Base-by-base conservation (phyloP, 2,888 invertebrate genomes). In the Lepidochrysops patricia region DNA sequence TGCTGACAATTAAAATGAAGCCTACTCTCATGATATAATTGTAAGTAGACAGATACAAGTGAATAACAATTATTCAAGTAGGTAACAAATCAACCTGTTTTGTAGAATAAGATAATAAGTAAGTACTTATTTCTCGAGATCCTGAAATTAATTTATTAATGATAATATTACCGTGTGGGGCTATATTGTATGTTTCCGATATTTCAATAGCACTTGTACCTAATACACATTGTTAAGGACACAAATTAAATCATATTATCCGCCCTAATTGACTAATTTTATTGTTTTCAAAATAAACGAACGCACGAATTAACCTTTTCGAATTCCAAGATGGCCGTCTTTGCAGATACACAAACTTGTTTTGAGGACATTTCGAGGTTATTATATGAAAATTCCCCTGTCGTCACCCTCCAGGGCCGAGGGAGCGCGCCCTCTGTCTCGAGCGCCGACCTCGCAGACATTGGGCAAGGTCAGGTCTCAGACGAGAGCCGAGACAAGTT, bases 311-410 rank as follows among this genome's bases (percentile, higher is more conserved):
- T 66, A 67, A 68, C 68, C 66, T 66, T 61, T 65, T 35, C 23
- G 52, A 63, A 65, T 63, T 62, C 64, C 68, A 66, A 65, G 63
- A 65, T 63, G 64, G 64, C 63, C 57, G 62, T 57, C 60, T 57
- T 56, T 54, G 62, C 56, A 64, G 67, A 67, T 68, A 68, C 66
- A 59, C 65, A 66, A 71, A 69, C 71, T 69, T 67, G 70, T 71
- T 71, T 67, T 67, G 69, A 84, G 84, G 84, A 69, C 82, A 82
- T 83, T 81, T 84, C 76, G 83, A 86, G 84, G 85, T 85, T 80
- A 77, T 81, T 79, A 80, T 77, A 79, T 77, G 81, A 82, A 81
- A 80, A 79, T 77, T 67, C 70, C 73, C 75, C 71, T 70, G 69
- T 63, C 72, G 72, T 71, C 79, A 74, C 78, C 80, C 82, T 75